These are phyloP conservation scores for Cephalophus harveyi DNA, from an alignment of 2,113 vertebrate species.

Conservation along the genomic window DNA sequence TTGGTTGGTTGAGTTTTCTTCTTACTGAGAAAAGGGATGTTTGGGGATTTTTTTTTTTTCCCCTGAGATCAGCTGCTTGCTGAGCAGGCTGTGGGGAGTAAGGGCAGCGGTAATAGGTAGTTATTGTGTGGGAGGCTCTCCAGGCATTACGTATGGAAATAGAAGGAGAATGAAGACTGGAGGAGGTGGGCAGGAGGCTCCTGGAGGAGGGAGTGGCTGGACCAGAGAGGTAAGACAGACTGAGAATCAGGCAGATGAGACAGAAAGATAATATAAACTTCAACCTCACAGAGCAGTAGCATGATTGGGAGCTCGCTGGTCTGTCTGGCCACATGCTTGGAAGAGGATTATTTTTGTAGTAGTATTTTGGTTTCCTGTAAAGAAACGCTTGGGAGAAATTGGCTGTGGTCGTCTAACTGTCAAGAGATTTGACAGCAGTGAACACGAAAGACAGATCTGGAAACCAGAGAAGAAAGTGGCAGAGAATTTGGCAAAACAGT, in stretches of 20 bases:
- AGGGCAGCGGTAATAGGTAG: neutral
- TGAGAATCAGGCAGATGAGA: neutral
- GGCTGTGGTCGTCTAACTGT: neutral
- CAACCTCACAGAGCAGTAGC: neutral
- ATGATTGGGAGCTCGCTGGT: neutral
- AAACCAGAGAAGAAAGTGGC: neutral
- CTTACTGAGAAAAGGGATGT: neutral
- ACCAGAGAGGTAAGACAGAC: neutral
- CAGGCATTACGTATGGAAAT: neutral
- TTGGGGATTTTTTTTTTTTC: neutral
- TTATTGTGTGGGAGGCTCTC: neutral
- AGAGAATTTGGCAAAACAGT: neutral
- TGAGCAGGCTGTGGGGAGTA: neutral
- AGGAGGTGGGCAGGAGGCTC: neutral
- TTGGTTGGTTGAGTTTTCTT: neutral
- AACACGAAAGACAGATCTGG: neutral
- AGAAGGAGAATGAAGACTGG: neutral
- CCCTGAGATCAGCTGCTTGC: neutral
- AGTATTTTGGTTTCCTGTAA: neutral
- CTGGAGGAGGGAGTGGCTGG: neutral
- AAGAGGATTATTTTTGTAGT: constrained; percentile 11
- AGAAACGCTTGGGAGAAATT: neutral
- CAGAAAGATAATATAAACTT: neutral
- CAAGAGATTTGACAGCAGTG: neutral
- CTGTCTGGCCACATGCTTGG: neutral